Evolutionary conservation across 2,797 vertebrate species (phyloP).

Genomic region (Cephalopachus bancanus): DNA sequence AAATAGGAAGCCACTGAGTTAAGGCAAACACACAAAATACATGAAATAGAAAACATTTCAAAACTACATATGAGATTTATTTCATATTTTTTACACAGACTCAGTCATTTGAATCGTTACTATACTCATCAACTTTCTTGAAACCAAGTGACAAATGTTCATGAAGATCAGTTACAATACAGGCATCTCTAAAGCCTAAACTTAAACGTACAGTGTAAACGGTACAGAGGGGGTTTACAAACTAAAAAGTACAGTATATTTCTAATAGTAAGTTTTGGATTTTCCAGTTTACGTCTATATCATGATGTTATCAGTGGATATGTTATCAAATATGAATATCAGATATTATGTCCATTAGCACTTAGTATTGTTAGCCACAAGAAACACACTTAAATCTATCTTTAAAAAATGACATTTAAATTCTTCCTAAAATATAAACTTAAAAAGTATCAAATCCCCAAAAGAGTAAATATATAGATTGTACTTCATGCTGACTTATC

Average conservation of each 20-base stretch:
- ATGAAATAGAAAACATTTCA: constrained; percentile 12
- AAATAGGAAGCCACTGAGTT: background rate
- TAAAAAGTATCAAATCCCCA: background rate
- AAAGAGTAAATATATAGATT: background rate
- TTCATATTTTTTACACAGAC: background rate
- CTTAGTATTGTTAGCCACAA: background rate
- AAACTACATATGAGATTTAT: background rate
- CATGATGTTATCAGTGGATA: background rate
- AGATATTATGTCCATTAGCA: background rate
- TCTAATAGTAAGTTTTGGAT: background rate
- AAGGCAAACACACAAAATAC: background rate
- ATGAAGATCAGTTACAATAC: background rate
- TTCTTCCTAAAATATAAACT: background rate
- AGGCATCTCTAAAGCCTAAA: background rate
- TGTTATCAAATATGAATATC: background rate
- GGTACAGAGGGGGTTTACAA: background rate
- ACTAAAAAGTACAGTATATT: background rate
- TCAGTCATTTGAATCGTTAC: background rate
- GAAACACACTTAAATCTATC: background rate
- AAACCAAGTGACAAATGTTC: background rate
- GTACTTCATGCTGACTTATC: no score
- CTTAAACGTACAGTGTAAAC: constrained; percentile 18
- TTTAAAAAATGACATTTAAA: background rate
- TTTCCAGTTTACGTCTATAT: background rate
- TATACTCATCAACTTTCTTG: background rate